Evolutionary conservation across 2,888 invertebrate genomes (phyloP).

Genomic region (Adela reaumurella): DNA sequence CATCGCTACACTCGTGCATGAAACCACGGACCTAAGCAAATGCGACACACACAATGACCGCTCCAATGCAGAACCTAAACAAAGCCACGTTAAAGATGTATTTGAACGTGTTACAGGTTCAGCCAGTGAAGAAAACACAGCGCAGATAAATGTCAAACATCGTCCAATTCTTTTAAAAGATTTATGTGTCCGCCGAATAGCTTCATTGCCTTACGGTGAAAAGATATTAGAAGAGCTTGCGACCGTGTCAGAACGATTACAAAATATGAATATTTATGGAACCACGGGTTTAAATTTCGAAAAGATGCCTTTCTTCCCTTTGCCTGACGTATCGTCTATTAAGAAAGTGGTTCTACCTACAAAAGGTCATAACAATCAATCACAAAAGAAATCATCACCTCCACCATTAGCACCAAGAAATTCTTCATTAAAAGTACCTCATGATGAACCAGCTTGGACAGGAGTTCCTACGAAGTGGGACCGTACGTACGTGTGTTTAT

Average conservation of each 20-base stretch:
- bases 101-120: constrained; percentile 37
- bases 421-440: constrained; percentile 37
- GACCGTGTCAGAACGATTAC: constrained; percentile 55
- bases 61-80: no score
- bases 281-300: constrained; percentile 10
- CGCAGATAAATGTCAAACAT: constrained; percentile 10
- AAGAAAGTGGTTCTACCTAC: constrained; percentile 31
- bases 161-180: constrained; percentile 57
- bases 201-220: constrained; percentile 65
- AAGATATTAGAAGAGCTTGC: constrained; percentile 67
- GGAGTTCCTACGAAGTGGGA: constrained; percentile 60
- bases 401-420: constrained; percentile 43
- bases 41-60: constrained; percentile 10
- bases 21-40: constrained; percentile 27
- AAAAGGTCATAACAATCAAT: constrained; percentile 18
- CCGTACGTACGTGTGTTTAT: constrained; percentile 63
- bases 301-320: constrained; percentile 41
- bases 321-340: constrained; percentile 44
- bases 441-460: constrained; percentile 51
- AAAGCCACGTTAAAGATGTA: constrained; percentile 41
- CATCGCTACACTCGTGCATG: constrained; percentile 53
- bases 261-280: constrained; percentile 29
- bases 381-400: constrained; percentile 12
- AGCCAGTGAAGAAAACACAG: constrained; percentile 16
- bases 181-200: constrained; percentile 62